phyloP scores from a whole-genome alignment of 2,888 invertebrate genomes.

The Epirrhoe tristata region DNA sequence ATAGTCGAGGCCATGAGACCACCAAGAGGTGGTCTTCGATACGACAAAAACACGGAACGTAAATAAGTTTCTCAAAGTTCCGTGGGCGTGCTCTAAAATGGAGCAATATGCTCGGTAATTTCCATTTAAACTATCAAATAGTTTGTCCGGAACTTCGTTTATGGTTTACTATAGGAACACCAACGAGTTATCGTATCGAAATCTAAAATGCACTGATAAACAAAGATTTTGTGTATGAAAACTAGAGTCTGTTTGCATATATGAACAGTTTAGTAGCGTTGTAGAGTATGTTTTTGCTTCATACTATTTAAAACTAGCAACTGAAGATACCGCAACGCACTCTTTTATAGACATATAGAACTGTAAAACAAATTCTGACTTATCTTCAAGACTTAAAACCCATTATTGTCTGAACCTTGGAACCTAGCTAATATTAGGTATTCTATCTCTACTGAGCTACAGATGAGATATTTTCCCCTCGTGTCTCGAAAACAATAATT shows the following conservation, averaged over 20 bases:
- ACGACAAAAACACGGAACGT: slow-evolving; percentile 7
- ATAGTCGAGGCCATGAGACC: background rate
- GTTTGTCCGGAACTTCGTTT: slow-evolving; percentile 14
- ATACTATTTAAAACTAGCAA: too few species aligned
- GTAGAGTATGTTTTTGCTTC: too few species aligned
- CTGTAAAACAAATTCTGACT: too few species aligned
- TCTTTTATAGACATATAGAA: too few species aligned
- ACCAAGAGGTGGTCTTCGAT: slow-evolving; percentile 20
- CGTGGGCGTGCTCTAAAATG: slow-evolving; percentile 26
- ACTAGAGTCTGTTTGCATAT: background rate
- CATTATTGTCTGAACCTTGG: too few species aligned
- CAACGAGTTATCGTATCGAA: background rate
- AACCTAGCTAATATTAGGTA: background rate
- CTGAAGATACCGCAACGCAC: too few species aligned
- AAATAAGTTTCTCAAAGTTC: slow-evolving; percentile 24
- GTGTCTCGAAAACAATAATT: slow-evolving; percentile 27
- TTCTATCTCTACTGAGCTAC: background rate
- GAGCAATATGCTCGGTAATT: slow-evolving; percentile 17
- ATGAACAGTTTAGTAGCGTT: too few species aligned
- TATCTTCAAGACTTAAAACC: too few species aligned
- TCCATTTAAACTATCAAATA: slow-evolving; percentile 10
- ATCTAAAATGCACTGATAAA: background rate
- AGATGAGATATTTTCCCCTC: slow-evolving; percentile 25
- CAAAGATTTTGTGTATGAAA: background rate
- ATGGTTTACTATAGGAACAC: background rate